Conservation (phyloP, 1,140 invertebrate genomes). For the Nixonia krombeini region DNA sequence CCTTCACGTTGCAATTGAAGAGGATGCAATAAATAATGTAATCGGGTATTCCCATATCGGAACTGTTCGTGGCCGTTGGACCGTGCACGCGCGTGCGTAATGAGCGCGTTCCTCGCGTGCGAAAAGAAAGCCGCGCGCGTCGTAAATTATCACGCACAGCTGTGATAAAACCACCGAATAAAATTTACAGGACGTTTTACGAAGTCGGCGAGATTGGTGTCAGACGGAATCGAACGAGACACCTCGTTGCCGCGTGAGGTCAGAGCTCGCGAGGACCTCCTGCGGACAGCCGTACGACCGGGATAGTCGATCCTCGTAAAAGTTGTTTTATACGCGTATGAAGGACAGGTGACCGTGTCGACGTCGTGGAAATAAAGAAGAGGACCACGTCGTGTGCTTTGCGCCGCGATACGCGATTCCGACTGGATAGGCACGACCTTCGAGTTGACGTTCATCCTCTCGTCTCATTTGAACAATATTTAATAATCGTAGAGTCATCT, state of each 20-base stretch:
- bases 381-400: constrained; percentile 6
- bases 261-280: constrained; percentile 61
- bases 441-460: no score
- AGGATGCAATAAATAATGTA: no score
- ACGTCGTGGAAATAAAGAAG: constrained; percentile 40
- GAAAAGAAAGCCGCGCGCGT: constrained; percentile 39
- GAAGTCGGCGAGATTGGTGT: constrained; percentile 63
- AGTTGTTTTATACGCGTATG: constrained; percentile 63
- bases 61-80: no score
- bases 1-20: no score
- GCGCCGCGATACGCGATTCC: background rate
- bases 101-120: constrained; percentile 24
- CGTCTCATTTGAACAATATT: no score
- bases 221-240: constrained; percentile 65
- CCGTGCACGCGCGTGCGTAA: constrained; percentile 7
- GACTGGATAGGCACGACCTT: no score
- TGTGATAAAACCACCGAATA: constrained; percentile 61
- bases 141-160: constrained; percentile 62
- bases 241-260: constrained; percentile 61
- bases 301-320: constrained; percentile 64
- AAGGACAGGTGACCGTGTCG: constrained; percentile 66
- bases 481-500: no score
- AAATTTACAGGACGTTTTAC: constrained; percentile 69
- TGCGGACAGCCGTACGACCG: constrained; percentile 54
- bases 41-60: no score